Base-by-base conservation (phyloP, 2,113 vertebrate genomes). In the Equus quagga region DNA sequence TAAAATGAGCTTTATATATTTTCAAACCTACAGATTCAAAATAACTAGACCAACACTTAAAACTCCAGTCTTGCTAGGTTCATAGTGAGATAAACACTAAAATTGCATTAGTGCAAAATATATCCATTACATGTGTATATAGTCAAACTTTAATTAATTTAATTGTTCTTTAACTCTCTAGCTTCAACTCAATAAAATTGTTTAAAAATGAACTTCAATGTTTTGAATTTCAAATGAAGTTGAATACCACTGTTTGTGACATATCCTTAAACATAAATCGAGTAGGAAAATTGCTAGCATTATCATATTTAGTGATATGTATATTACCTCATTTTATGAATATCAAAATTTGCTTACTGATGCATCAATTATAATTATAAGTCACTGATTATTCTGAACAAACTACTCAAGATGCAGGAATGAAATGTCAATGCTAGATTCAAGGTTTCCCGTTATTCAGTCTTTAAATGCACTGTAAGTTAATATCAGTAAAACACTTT, bases 171-270 rank as follows among this genome's bases (percentile, higher is more conserved):
- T 85, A 79, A 89, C 65, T 92, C 26, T 91, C 33, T 51, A 65
- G 33, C 9, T 94, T 96, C 14, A 87, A 78, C 41, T 49, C 33
- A 88, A 84, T 76, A 51, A 70, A 94, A 78, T 62, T 88, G 8
- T 58, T 70, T 95, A 73, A 56, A 93, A 89, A 82, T 51, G 89
- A n/a, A 56, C 28, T 67, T 89, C 64, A 36, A 0, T 95, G 41
- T 67, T 88, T 85, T 89, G 21, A 88, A 89, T 94, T 91, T 94
- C 73, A 93, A 91, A 89, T 85, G 72, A 93, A 84, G 23, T 62
- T 91, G 44, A 94, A 67, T 56, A 73, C 11, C 17, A 46, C 13
- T 70, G 13, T 33, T 58, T 26, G 33, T 90, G 36, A 85, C 8
- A 88, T 92, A 26, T 67, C n/a, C 60, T 91, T 91, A 91, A 96